phyloP scores from a whole-genome alignment of 1,140 invertebrate species.

The Limonius californicus region DNA sequence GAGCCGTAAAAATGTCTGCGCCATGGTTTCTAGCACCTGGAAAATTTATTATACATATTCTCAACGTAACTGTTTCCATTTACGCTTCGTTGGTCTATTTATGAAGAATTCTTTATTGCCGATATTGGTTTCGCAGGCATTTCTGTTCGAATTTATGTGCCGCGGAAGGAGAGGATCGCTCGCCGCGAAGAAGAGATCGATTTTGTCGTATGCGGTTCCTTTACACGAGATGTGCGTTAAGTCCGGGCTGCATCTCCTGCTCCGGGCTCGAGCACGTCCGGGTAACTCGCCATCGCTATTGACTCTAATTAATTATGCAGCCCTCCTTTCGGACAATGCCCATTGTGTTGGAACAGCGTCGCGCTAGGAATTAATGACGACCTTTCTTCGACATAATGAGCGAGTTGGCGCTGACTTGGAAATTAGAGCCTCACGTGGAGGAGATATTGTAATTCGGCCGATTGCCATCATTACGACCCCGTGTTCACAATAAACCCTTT shows the following conservation, averaged over 20 bases:
- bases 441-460: slow-evolving; percentile 5
- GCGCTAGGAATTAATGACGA: slow-evolving; percentile 24
- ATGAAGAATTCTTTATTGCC: slow-evolving; percentile 1
- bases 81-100: slow-evolving; percentile 1
- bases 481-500: neutral
- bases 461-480: neutral
- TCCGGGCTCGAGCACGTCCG: slow-evolving; percentile 21
- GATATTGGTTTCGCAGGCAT: slow-evolving; percentile 10
- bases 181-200: slow-evolving; percentile 18
- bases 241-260: slow-evolving; percentile 11
- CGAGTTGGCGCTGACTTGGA: slow-evolving; percentile 10
- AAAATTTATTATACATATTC: neutral
- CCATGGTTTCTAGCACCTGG: neutral
- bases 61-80: neutral
- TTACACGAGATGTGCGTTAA: slow-evolving; percentile 14
- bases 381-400: slow-evolving; percentile 26
- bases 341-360: slow-evolving; percentile 28
- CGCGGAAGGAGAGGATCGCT: slow-evolving; percentile 16
- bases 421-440: slow-evolving; percentile 10
- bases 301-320: slow-evolving; percentile 30
- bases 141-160: neutral
- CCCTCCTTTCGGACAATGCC: slow-evolving; percentile 33
- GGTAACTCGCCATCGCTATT: neutral
- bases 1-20: too few species aligned
- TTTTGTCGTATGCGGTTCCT: slow-evolving; percentile 18